Evolutionary conservation across 35 echinoderm and acorn worm species (phyloP), one percentile per base, ranked within the genome.

Genomic region (Diadema setosum): DNA sequence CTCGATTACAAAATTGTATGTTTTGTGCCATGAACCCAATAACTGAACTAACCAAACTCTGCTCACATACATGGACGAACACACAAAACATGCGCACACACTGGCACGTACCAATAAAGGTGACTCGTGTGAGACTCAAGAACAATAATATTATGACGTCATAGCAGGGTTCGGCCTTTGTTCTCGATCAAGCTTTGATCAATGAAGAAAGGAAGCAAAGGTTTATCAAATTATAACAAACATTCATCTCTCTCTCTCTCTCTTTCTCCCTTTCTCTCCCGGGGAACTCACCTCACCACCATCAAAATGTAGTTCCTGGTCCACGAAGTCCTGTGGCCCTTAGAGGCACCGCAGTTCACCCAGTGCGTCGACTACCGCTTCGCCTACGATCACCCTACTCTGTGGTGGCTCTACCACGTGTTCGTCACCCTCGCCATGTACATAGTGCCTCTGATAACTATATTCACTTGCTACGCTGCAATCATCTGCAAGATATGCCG

Each of bases 401-500:
- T 76, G 5, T 81, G 57, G 48, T 23, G 52, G 30, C n/a, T 87
- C 0, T 87, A 83, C 15, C 91, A 93, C 33, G 42, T 81, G 23
- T 87, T 87, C n/a, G 85, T 83, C 33, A 55, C 81, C 16, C 15
- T 64, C 5, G 40, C 76, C 18, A 93, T 58, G 37, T 93, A 93
- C 45, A 12, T 93, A 3, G 27, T 86, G 31, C 91, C 91, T 20
- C 63, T 93, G 6, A 29, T 64, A 1, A 58, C 86, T 17, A 93
- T 93, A 16, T 50, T 93, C 4, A 65, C 84, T 8, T 93, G 91
- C 91, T 93, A 93, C 37, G 59, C 85, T 3, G 84, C 50, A 17
- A 93, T 93, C 48, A 87, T 93, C 1, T 39, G 42, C 55, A 93
- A 83, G 32, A 88, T 93, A n/a, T 93, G 70, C 63, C 41, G 86